phyloP scores from a whole-genome alignment of 2,797 vertebrate species.

The Crossoptilon crossoptilon region DNA sequence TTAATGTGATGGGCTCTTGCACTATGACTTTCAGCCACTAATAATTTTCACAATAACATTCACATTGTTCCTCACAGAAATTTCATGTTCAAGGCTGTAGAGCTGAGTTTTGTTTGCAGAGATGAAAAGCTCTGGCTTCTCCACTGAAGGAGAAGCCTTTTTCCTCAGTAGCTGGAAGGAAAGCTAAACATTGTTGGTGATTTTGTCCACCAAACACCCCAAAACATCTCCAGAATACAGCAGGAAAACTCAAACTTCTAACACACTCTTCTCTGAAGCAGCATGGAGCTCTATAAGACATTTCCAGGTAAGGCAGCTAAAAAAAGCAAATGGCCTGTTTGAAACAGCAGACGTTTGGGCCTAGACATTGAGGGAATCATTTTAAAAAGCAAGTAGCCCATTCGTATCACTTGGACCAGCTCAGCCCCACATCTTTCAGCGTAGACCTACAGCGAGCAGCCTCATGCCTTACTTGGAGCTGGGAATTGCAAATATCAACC shows the following conservation, averaged over 20 bases:
- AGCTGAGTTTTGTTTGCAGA: neutral
- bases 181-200: neutral
- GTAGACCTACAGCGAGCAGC: rapidly evolving
- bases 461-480: neutral
- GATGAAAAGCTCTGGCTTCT: neutral
- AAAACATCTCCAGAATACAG: neutral
- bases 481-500: neutral
- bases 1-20: neutral
- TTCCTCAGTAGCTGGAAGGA: neutral
- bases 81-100: neutral
- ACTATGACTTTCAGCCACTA: neutral
- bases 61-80: neutral
- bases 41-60: neutral
- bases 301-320: neutral
- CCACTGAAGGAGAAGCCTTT: neutral
- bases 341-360: neutral
- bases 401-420: neutral
- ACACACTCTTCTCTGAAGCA: neutral
- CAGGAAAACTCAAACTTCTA: neutral
- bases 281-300: neutral
- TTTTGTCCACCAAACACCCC: neutral
- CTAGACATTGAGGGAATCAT: neutral
- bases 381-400: neutral
- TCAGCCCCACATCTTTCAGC: neutral
- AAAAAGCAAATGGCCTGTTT: neutral